Conservation (phyloP, 2,888 invertebrate genomes). For the Beris morrisii region DNA sequence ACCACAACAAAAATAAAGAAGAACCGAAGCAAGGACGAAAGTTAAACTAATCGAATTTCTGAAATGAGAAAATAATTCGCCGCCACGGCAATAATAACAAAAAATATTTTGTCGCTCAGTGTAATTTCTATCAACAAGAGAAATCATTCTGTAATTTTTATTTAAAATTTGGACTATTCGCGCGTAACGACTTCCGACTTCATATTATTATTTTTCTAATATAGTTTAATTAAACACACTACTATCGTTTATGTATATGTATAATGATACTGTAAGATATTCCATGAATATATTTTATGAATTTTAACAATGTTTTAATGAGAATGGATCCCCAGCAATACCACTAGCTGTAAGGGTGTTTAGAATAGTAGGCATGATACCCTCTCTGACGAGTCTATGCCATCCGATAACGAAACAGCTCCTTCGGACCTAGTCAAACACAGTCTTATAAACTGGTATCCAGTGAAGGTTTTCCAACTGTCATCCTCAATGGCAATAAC, state of each 20-base stretch:
- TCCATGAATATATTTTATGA: conserved; percentile 37
- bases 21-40: background rate
- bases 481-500: no score
- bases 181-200: background rate
- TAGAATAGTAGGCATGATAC: no score
- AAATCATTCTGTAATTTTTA: background rate
- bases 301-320: conserved; percentile 14
- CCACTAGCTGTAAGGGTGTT: no score
- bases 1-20: background rate
- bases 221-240: conserved; percentile 17
- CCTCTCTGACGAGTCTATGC: no score
- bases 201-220: conserved; percentile 6
- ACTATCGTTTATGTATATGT: conserved; percentile 19
- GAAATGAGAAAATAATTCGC: background rate
- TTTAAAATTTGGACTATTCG: background rate
- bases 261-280: conserved; percentile 30
- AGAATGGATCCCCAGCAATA: no score
- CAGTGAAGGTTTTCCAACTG: no score
- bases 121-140: no score
- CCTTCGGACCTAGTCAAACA: no score
- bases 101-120: no score
- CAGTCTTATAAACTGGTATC: no score
- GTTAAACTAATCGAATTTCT: background rate
- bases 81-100: no score
- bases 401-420: no score